These are phyloP conservation scores for Cricetomys ansorgei DNA, from an alignment of 2,113 vertebrate species.

Conservation along the genomic window DNA sequence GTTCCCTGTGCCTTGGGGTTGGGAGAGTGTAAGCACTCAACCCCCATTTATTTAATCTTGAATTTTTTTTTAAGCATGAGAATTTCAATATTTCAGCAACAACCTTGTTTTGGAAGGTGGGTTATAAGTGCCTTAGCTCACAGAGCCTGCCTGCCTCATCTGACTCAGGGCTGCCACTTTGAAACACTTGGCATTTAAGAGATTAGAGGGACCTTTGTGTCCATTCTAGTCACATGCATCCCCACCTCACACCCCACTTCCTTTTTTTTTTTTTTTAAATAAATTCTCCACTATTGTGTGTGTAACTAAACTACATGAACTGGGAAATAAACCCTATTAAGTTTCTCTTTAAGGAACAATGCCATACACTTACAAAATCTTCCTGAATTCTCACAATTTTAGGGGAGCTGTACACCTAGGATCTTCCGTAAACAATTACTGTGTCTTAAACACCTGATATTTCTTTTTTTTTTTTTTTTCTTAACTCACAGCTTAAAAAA, in stretches of 20 bases:
- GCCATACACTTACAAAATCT: background rate
- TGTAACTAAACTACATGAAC: background rate
- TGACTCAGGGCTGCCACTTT: background rate
- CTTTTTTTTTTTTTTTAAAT: background rate
- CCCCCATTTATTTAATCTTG: background rate
- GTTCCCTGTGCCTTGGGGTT: background rate
- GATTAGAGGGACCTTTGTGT: background rate
- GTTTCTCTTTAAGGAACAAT: background rate
- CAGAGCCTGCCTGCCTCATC: background rate
- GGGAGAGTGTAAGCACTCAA: background rate
- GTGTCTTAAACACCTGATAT: background rate
- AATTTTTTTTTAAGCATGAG: background rate
- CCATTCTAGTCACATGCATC: background rate
- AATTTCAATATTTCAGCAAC: background rate
- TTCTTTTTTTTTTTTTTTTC: background rate
- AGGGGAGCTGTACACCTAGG: background rate
- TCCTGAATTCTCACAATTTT: background rate
- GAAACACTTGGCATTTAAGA: slow-evolving; percentile 16
- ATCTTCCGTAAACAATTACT: background rate
- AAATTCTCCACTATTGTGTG: background rate
- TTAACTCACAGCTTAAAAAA: background rate
- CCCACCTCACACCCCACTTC: no score
- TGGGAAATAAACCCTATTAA: background rate
- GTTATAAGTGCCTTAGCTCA: background rate
- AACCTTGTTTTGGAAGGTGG: background rate